These are phyloP conservation scores for Siniperca obscura DNA, from an alignment of 2,797 vertebrate genomes.

Conservation along the genomic window DNA sequence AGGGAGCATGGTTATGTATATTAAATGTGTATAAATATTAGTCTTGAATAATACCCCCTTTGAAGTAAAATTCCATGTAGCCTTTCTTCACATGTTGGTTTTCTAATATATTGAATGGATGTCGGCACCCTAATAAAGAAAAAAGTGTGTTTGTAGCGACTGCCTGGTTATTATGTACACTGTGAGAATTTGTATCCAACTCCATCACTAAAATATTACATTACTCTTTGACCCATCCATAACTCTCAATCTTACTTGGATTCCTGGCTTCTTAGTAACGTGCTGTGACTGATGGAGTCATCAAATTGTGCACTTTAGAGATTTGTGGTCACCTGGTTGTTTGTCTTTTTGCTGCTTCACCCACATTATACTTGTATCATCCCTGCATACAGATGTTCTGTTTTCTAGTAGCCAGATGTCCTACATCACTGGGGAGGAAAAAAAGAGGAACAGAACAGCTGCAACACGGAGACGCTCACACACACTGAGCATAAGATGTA, in stretches of 20 bases:
- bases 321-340: constrained; percentile 38
- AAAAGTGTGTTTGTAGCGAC: constrained; percentile 77
- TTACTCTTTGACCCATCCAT: neutral
- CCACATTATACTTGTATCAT: constrained; percentile 17
- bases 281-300: constrained; percentile 2
- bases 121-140: constrained; percentile 85
- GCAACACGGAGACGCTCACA: constrained; percentile 62
- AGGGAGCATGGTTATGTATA: constrained; percentile 80
- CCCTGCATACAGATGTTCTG: constrained; percentile 18
- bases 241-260: neutral
- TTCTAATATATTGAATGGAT: constrained; percentile 89
- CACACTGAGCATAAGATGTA: constrained; percentile 57
- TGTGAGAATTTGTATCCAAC: neutral
- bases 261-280: neutral
- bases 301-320: constrained; percentile 24
- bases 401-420: constrained; percentile 77
- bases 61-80: constrained; percentile 82
- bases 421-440: constrained; percentile 50
- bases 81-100: constrained; percentile 85
- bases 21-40: constrained; percentile 85
- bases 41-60: constrained; percentile 78
- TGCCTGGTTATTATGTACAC: constrained; percentile 56
- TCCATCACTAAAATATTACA: neutral
- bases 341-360: constrained; percentile 17
- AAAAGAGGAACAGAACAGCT: constrained; percentile 67